Base-by-base conservation (phyloP, 2,888 invertebrate species). In the Tetragonisca angustula region DNA sequence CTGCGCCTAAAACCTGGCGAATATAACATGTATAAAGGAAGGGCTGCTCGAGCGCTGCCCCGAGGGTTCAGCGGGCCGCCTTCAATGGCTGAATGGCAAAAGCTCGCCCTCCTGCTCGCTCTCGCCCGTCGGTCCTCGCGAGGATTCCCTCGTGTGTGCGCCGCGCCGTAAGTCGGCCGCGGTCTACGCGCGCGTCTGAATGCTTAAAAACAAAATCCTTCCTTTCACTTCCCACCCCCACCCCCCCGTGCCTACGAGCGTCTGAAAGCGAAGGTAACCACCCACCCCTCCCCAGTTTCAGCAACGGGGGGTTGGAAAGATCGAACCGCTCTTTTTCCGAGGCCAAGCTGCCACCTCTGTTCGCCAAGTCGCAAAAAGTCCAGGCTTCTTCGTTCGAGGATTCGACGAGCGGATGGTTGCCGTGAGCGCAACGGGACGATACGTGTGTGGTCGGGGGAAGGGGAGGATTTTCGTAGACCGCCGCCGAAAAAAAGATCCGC, bases 1-100 rank as follows among this genome's bases (percentile, higher is more conserved):
- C 91, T 91, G 91, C 91, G 92, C 92, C 92, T 91, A 93, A 94
- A 94, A 93, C 91, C 90, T 70, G 82, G 89, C 85, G 91, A 91
- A 91, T 90, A 90, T 90, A 91, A 87, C 87, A 86, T 89, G 88
- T 90, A 90, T 92, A 92, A 92, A 91, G 92, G 88, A 89, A 90
- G 90, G 89, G 88, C 86, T 83, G 86, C 83, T 89, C 88, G 85
- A 85, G 83, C 79, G 77, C 71, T 70, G 78, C 74, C 74, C 74
- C 80, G 67, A 91, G 90, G 90, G 91, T 90, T 91, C 89, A n/a
- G 86, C 43, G 43, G 43, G 86, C 87, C 83, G 89, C 85, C 86
- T 91, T 91, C 90, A 91, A 91, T 91, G 88, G 85, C 84, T 91
- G 91, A 91, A 91, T 91, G 88, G 91, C 73, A 59, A 59, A 70